Evolutionary conservation across 2,888 invertebrate species (phyloP).

Genomic region (Cheilosia urbana): DNA sequence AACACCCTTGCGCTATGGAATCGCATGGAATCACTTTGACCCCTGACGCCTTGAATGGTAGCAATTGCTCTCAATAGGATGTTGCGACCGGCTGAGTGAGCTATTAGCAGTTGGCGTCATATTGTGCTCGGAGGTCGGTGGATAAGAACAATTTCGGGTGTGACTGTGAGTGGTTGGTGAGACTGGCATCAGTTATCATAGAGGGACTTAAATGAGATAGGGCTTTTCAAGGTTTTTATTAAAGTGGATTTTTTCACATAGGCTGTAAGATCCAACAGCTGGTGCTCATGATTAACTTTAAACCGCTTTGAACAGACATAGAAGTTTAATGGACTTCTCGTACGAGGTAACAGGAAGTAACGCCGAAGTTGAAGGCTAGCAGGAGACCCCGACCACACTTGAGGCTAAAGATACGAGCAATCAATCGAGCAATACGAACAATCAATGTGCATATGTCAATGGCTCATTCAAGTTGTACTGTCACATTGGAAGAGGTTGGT

Average conservation of each 20-base stretch:
- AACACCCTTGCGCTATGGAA: constrained; percentile 43
- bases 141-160: constrained; percentile 54
- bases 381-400: too few relatives aligned
- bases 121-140: constrained; percentile 65
- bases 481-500: too few relatives aligned
- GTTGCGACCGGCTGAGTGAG: constrained; percentile 70
- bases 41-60: constrained; percentile 68
- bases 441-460: too few relatives aligned
- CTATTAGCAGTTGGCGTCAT: constrained; percentile 76
- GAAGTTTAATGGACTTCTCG: too few relatives aligned
- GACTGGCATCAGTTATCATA: constrained; percentile 20
- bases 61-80: constrained; percentile 57
- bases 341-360: too few relatives aligned
- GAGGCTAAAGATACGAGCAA: too few relatives aligned
- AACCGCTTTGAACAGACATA: too few relatives aligned
- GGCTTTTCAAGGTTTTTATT: constrained; percentile 26
- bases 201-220: constrained; percentile 44
- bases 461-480: too few relatives aligned
- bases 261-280: too few relatives aligned
- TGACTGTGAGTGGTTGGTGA: constrained; percentile 7
- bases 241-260: not conserved
- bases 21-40: constrained; percentile 71
- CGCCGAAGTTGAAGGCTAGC: too few relatives aligned
- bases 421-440: too few relatives aligned
- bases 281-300: too few relatives aligned